Percentiles rank a stretch among this genome's conserved stretches.
phyloP scores from a whole-genome alignment of 2,113 vertebrate species.

The Aviceda subcristata region DNA sequence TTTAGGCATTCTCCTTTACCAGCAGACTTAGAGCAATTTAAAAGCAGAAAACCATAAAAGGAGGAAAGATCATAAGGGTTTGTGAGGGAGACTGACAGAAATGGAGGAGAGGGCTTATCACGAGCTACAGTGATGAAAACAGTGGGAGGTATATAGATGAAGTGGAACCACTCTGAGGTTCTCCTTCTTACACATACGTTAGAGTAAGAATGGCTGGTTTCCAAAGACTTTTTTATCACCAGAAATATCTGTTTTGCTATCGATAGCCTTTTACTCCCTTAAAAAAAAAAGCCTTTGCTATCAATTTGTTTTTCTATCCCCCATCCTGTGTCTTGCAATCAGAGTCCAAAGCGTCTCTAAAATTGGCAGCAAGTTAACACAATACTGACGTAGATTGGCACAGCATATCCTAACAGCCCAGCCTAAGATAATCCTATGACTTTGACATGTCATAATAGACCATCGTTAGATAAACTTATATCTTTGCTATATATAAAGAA shows the following conservation, averaged over 20 bases:
- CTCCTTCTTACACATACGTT: not conserved
- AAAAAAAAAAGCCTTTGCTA: not conserved
- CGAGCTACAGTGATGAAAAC: conserved; percentile 34
- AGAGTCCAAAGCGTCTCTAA: not conserved
- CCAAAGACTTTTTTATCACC: not conserved
- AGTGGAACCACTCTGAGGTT: not conserved
- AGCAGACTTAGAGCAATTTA: not conserved
- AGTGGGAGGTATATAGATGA: conserved; percentile 32
- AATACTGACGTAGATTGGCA: not conserved
- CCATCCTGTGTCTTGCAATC: not conserved
- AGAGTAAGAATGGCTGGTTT: not conserved
- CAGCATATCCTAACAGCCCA: not conserved
- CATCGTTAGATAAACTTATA: not conserved
- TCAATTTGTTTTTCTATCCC: not conserved
- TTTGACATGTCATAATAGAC: not conserved
- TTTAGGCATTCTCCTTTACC: conserved; percentile 24
- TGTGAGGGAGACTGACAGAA: conserved; percentile 11
- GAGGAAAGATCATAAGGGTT: not conserved
- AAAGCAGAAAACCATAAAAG: conserved; percentile 19
- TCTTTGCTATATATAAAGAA: not conserved
- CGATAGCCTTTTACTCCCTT: not conserved
- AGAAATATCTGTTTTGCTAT: not conserved
- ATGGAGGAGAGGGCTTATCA: not conserved
- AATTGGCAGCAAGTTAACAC: not conserved
- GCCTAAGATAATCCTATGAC: not conserved